Evolutionary conservation across 2,888 invertebrate genomes (phyloP).

Genomic region (Xanthia togata): DNA sequence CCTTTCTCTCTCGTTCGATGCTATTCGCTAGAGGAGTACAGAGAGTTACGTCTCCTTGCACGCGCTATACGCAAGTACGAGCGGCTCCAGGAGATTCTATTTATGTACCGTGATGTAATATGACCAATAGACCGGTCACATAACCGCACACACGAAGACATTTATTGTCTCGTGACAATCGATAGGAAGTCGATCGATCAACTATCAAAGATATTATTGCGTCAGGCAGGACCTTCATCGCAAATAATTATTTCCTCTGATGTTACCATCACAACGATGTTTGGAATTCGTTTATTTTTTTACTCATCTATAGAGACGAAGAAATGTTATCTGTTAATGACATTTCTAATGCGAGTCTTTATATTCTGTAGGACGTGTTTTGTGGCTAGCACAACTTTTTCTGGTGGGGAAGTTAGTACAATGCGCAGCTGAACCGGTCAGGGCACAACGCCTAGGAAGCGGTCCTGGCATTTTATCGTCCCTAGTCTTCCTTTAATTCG

Average conservation of each 20-base stretch:
- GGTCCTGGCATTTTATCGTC: conserved; percentile 75
- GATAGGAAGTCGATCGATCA: conserved; percentile 69
- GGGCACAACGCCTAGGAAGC: conserved; percentile 76
- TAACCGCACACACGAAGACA: conserved; percentile 74
- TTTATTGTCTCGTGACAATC: conserved; percentile 72
- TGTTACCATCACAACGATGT: conserved; percentile 38
- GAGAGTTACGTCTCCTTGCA: conserved; percentile 84
- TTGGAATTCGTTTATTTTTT: conserved; percentile 65
- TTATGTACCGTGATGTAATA: conserved; percentile 87
- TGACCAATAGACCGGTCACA: conserved; percentile 78
- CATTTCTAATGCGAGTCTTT: conserved; percentile 70
- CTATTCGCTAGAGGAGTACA: conserved; percentile 82
- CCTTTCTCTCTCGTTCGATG: conserved; percentile 83
- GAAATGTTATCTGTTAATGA: conserved; percentile 64
- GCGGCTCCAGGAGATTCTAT: conserved; percentile 88
- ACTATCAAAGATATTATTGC: conserved; percentile 64
- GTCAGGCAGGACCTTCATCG: conserved; percentile 52
- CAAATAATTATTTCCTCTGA: conserved; percentile 62
- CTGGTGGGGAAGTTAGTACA: conserved; percentile 79
- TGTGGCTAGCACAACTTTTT: conserved; percentile 77
- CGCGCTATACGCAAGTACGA: conserved; percentile 82
- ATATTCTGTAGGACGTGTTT: conserved; percentile 70
- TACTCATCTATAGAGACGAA: conserved; percentile 52
- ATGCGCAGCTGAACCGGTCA: conserved; percentile 79
- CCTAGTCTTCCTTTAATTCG: conserved; percentile 72